Evolutionary conservation across 1,140 invertebrate species (phyloP).

Genomic region (Tetramorium alpestre): DNA sequence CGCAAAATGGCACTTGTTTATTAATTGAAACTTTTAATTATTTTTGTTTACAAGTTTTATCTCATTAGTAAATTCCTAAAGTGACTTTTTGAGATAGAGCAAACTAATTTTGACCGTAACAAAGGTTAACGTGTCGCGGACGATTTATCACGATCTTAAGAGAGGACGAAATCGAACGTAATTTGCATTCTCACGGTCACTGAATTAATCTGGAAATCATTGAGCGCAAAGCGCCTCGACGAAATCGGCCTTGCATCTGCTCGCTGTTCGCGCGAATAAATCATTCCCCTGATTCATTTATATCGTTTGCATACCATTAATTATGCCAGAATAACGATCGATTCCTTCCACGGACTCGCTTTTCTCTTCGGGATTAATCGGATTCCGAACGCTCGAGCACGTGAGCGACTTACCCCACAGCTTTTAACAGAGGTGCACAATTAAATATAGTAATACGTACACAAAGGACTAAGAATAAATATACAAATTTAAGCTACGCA

Average conservation of each 20-base stretch:
- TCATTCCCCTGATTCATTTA: slow-evolving; percentile 66
- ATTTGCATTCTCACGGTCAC: slow-evolving; percentile 56
- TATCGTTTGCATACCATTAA: slow-evolving; percentile 72
- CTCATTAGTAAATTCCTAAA: background rate
- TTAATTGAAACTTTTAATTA: background rate
- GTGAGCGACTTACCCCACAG: background rate
- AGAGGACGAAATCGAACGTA: slow-evolving; percentile 10
- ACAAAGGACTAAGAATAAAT: background rate
- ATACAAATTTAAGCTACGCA: background rate
- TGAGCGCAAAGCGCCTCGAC: slow-evolving; percentile 34
- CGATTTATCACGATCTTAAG: slow-evolving; percentile 58
- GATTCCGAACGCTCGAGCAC: background rate
- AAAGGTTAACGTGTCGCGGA: background rate
- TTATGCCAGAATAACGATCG: slow-evolving; percentile 68
- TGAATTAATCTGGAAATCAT: slow-evolving; percentile 65
- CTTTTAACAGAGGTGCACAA: background rate
- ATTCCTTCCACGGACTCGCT: slow-evolving; percentile 20
- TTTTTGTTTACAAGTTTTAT: background rate
- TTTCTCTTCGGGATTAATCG: slow-evolving; percentile 47
- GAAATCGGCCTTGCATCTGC: slow-evolving; percentile 66
- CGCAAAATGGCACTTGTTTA: background rate
- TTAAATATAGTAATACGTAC: background rate
- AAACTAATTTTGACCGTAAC: slow-evolving; percentile 26
- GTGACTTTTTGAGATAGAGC: background rate
- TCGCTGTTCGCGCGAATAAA: slow-evolving; percentile 58